Evolutionary conservation across 2,797 vertebrate genomes (phyloP), one percentile per base, ranked within the genome.

Genomic region (Cirrhinus molitorella): DNA sequence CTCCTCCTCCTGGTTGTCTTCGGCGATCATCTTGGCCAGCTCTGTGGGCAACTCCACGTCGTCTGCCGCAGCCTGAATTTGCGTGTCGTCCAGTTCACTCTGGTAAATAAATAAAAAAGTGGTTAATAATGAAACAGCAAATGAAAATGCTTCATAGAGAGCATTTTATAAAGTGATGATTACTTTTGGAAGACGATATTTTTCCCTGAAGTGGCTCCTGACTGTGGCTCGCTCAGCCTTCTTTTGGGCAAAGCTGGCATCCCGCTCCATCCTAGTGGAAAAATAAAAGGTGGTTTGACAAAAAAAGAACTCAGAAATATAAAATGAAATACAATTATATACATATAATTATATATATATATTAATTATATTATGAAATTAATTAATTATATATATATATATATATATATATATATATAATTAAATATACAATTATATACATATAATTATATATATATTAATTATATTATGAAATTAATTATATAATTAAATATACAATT

Each of bases 21-120:
- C 96, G 4, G 97, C 97, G 0, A 99, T 98, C 98, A 99, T 99
- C 95, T 98, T 98, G 89, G 97, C 98, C 92, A 99, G 92, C 92
- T 99, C 98, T 19, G 95, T 96, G 83, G 98, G 98, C 89, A 99
- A 90, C 85, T 96, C 96, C 92, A 99, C 96, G 0, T 98, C 97
- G 0, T 97, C 97, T 43, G 96, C 97, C 1, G 96, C 97, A 91
- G 96, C 93, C 91, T 99, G 97, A 91, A 99, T 97, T 94, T 99
- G 98, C 81, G 95, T 96, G 87, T 98, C 97, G 1, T 99, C 98
- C 0, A 92, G 82, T 85, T 99, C 97, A 0, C 96, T 99, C 98
- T 99, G 92, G 8, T 13, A 43, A 37, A 43, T 13, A 43, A 37
- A 43, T 7, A 47, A 31, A 17, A 28, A 47, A 65, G 21, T 40